Conservation (phyloP, 2,113 vertebrate species). For the Zosterops hypoxanthus region DNA sequence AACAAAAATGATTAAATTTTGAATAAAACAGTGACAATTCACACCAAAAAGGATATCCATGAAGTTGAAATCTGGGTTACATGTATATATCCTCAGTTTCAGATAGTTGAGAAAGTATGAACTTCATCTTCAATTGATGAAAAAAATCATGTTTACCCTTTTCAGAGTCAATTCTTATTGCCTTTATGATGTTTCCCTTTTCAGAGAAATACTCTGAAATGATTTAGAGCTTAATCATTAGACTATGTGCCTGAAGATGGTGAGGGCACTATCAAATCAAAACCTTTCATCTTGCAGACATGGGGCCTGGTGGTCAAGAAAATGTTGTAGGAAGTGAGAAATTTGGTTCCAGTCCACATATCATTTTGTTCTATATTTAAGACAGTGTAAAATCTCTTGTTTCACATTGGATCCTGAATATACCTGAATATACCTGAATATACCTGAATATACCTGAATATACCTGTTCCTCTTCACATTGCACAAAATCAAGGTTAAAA, state of each 20-base stretch:
- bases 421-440: too few species aligned
- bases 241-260: neutral
- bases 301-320: neutral
- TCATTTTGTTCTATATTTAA: neutral
- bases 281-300: neutral
- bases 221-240: neutral
- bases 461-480: neutral
- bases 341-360: neutral
- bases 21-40: neutral
- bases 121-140: neutral
- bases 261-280: accelerated
- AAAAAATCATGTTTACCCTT: neutral
- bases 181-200: neutral
- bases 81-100: accelerated
- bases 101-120: neutral
- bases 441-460: too few species aligned
- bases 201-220: neutral
- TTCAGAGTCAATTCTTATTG: neutral
- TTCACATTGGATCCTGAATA: neutral
- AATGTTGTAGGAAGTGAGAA: neutral
- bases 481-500: neutral
- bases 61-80: neutral
- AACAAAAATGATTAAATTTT: neutral
- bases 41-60: neutral
- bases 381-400: neutral